Evolutionary conservation across 2,888 invertebrate species (phyloP).

Genomic region (Brachycybe producta): DNA sequence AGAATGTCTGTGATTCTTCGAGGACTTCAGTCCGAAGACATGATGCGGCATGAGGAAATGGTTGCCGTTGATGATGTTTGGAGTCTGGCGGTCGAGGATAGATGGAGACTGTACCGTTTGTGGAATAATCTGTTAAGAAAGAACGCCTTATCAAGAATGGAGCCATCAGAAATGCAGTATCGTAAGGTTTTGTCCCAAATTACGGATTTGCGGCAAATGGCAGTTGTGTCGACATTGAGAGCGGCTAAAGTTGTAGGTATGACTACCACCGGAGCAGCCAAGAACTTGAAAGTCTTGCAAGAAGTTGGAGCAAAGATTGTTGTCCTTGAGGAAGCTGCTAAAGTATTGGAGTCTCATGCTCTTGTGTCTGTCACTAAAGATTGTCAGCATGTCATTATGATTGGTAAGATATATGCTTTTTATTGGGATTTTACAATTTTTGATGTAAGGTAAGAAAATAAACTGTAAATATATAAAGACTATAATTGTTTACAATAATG

Average conservation of each 20-base stretch:
- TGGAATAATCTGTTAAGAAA: conserved; percentile 28
- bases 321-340: conserved; percentile 74
- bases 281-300: conserved; percentile 23
- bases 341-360: conserved; percentile 71
- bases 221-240: conserved; percentile 19
- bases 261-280: conserved; percentile 29
- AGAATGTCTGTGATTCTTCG: too few species aligned
- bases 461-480: too few species aligned
- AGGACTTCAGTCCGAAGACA: too few species aligned
- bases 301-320: conserved; percentile 24
- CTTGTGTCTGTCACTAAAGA: conserved; percentile 55
- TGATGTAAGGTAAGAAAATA: too few species aligned
- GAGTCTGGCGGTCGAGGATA: conserved; percentile 26
- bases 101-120: conserved; percentile 37
- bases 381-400: conserved; percentile 65
- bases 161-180: background rate
- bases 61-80: conserved; percentile 24
- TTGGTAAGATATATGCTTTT: conserved; percentile 42
- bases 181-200: conserved; percentile 4
- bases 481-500: too few species aligned
- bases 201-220: conserved; percentile 1
- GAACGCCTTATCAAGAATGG: too few species aligned
- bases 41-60: conserved; percentile 17
- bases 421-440: too few species aligned
- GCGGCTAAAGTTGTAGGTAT: conserved; percentile 24